Evolutionary conservation across 30 jellyfish, hydroid and myxozoan genomes (phyloP), one percentile per base, ranked within the genome.

Genomic region (Cassiopea xamachana): DNA sequence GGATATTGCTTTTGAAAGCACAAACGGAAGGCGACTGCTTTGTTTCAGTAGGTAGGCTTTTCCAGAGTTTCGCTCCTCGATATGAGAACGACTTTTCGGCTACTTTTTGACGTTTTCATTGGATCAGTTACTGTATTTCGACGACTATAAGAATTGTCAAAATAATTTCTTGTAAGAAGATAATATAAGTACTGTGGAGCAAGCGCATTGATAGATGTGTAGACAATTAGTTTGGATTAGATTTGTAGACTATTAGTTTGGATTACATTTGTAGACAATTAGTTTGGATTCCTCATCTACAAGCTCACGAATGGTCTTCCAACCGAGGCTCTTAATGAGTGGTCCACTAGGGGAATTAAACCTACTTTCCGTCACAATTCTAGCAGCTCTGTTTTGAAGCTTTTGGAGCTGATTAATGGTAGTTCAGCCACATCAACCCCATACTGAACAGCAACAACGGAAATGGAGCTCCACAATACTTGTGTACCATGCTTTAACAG

Each of bases 361-460:
- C 8, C 77, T 14, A 16, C 77, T 68, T 7, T 27, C 39, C 39
- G 39, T 27, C 39, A 27, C 39, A 27, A 27, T 27, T 27, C 39
- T 27, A 27, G 39, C 39, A 27, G 39, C 39, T 27, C 39, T 27
- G 39, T 27, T 27, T 27, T 27, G 39, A 27, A 27, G 39, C 39
- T 27, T 27, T 27, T 27, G 39, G 39, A 27, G 39, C 39, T 27
- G 39, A 27, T 27, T 27, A 27, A 78, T 80, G n/a, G 59, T 80
- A 5, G 89, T 51, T 17, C 49, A 46, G 27, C 89, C 61, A 61
- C 89, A 55, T n/a, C 89, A 80, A 27, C 79, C 79, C 89, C 89
- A 80, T 0, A 80, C 89, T 46, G 87, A 78, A 75, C 87, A 78
- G 14, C 87, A 48, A n/a, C 50, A 78, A 7, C 83, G 64, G 19